A percentile compares a stretch with the other conserved stretches of the same genome.
Evolutionary conservation across 2,797 vertebrate species (phyloP).

Genomic region (Scolopax bukidnonensis): DNA sequence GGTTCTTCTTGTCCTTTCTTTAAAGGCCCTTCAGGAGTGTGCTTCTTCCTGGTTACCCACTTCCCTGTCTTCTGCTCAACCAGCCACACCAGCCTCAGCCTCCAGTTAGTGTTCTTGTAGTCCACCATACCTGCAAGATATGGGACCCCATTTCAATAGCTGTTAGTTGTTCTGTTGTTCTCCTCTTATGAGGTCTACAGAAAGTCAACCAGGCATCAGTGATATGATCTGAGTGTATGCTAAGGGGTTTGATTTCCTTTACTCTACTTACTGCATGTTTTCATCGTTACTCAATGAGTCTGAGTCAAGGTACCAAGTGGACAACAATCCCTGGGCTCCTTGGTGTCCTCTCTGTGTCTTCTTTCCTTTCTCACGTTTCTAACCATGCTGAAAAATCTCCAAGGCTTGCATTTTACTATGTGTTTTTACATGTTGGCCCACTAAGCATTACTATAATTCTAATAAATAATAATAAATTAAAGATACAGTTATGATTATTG

Average conservation of each 20-base stretch:
- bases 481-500: not conserved
- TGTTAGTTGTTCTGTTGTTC: not conserved
- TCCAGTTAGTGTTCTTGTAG: not conserved
- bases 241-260: not conserved
- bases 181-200: not conserved
- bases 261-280: not conserved
- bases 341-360: not conserved
- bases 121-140: not conserved
- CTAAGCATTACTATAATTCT: not conserved
- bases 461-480: constrained; percentile 72
- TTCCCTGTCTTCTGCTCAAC: not conserved
- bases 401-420: not conserved
- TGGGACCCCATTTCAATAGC: not conserved
- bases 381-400: not conserved
- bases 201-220: not conserved
- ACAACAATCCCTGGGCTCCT: not conserved
- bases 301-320: not conserved
- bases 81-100: not conserved
- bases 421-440: not conserved
- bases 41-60: not conserved
- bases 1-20: not conserved
- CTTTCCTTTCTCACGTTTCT: not conserved
- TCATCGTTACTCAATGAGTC: not conserved
- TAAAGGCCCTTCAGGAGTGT: not conserved
- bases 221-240: not conserved